These are phyloP conservation scores for Amia ocellicauda DNA, from an alignment of 2,113 vertebrate genomes.

Conservation along the genomic window DNA sequence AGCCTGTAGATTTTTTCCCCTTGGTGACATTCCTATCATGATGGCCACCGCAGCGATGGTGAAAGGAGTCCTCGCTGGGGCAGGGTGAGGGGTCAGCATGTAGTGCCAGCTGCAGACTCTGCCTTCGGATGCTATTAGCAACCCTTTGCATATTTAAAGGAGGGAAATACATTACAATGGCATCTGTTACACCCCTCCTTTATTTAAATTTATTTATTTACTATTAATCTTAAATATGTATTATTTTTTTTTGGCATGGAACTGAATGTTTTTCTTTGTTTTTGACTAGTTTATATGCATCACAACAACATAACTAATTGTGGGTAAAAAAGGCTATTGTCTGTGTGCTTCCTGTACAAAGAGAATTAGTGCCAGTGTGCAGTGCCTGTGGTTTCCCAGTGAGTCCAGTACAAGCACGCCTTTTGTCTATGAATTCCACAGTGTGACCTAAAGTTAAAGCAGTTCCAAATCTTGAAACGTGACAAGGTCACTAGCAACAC, in stretches of 20 bases:
- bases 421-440: slow-evolving; percentile 56
- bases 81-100: slow-evolving; percentile 69
- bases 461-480: slow-evolving; percentile 40
- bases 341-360: slow-evolving; percentile 56
- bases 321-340: slow-evolving; percentile 63
- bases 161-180: slow-evolving; percentile 6
- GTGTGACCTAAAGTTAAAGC: slow-evolving; percentile 53
- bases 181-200: neutral
- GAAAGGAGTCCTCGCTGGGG: slow-evolving; percentile 67
- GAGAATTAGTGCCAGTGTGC: slow-evolving; percentile 47
- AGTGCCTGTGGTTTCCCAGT: slow-evolving; percentile 50
- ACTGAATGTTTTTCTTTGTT: neutral
- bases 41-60: slow-evolving; percentile 60
- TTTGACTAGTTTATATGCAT: slow-evolving; percentile 59
- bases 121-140: slow-evolving; percentile 58
- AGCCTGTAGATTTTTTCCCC: slow-evolving; percentile 64
- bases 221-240: neutral
- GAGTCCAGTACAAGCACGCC: slow-evolving; percentile 50
- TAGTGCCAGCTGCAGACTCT: slow-evolving; percentile 82
- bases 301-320: slow-evolving; percentile 59
- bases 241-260: neutral
- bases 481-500: slow-evolving; percentile 66
- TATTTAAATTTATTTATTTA: neutral
- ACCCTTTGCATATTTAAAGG: slow-evolving; percentile 49
- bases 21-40: slow-evolving; percentile 65